phyloP scores from a whole-genome alignment of 2,113 vertebrate species.

The Anser cygnoides region DNA sequence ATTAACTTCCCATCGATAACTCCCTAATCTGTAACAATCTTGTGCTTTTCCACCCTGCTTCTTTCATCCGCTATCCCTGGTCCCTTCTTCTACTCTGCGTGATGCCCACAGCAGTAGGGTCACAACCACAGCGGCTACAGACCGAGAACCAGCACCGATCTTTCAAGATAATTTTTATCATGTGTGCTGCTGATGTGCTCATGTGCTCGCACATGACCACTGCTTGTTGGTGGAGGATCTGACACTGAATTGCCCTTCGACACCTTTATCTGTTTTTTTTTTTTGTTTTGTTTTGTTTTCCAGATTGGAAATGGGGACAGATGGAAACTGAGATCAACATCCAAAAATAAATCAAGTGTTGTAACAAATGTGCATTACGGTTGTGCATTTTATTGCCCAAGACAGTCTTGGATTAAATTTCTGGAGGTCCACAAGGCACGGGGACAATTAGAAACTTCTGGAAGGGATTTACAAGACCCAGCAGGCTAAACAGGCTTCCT shows the following conservation, averaged over 20 bases:
- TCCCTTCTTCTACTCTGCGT: not conserved
- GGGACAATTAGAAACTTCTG: not conserved
- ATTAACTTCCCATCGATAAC: not conserved
- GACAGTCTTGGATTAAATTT: not conserved
- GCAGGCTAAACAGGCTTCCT: not conserved
- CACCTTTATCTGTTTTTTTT: not conserved
- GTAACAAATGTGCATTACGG: not conserved
- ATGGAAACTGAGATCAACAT: not conserved
- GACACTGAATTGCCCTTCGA: not conserved
- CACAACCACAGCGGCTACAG: not conserved
- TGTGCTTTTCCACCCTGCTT: fast-evolving
- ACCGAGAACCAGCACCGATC: not conserved
- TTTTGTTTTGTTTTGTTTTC: not conserved
- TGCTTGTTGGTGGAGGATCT: not conserved
- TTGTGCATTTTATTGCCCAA: not conserved
- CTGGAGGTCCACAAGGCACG: not conserved
- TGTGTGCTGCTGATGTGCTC: not conserved
- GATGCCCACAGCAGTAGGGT: not conserved
- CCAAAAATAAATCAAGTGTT: not conserved
- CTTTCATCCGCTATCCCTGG: not conserved
- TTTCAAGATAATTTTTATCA: not conserved
- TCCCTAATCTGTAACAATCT: not conserved
- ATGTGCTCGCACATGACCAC: not conserved
- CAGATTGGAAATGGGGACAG: not conserved
- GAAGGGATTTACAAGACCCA: not conserved